Base-by-base conservation (phyloP, 2,888 invertebrate genomes). In the Acronicta psi region DNA sequence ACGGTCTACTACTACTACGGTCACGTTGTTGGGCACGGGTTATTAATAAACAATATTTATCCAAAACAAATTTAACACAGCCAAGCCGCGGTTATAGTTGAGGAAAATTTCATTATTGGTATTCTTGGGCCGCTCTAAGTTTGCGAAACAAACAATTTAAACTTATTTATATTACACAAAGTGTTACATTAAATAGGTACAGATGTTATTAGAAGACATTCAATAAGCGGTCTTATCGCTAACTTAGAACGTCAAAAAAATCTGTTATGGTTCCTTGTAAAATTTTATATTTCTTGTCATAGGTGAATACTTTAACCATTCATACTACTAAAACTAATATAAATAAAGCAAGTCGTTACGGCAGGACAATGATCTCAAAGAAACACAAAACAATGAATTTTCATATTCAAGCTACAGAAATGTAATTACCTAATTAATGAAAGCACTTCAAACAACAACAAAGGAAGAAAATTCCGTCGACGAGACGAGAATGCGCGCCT, bases 121-220 rank as follows among this genome's bases (percentile, higher is more conserved):
- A 54, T 34, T 58, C 17, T 53, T 36, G 20, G 18, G 18, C 37
- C n/a, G 25, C 23, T 38, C n/a, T 11, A 56, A 55, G 17, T 50
- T 60, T 34, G 20, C 11, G 17, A 44, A 37, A 41, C 37, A 66
- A 63, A 53, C 34, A 66, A 69, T 67, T 57, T 60, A 58, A 66
- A 63, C 43, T 63, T 53, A 51, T 47, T 63, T 69, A 58, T 49
- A 29, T n/a, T 56, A 18, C 52, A 54, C 34, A 52, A 44, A 25
- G 40, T 29, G 13, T 43, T 40, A n/a, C n/a, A n/a, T n/a, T n/a
- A n/a, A n/a, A n/a, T n/a, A n/a, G n/a, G n/a, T n/a, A n/a, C n/a
- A n/a, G n/a, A n/a, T n/a, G n/a, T n/a, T n/a, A n/a, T n/a, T n/a
- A n/a, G n/a, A n/a, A n/a, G n/a, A n/a, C n/a, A n/a, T n/a, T n/a